Evolutionary conservation across 2,797 vertebrate genomes (phyloP).

Genomic region (Pitangus sulphuratus): DNA sequence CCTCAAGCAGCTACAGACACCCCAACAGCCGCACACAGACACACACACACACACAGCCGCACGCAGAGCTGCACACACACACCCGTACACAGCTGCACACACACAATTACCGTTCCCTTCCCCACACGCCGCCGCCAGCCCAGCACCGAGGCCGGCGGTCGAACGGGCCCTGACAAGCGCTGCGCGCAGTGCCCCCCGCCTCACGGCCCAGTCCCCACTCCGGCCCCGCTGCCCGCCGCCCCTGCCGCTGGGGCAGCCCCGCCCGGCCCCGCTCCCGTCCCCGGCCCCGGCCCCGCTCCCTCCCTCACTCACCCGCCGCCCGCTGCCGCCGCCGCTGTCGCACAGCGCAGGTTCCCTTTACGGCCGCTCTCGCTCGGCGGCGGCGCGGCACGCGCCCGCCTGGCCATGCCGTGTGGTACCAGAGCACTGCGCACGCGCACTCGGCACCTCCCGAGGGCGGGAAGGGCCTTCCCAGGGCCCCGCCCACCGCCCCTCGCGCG

Average conservation of each 20-base stretch:
- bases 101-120: too few species aligned
- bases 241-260: background rate
- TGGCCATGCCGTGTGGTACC: background rate
- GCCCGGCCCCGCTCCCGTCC: too few species aligned
- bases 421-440: rapidly evolving
- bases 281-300: too few species aligned
- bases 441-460: rapidly evolving
- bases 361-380: background rate
- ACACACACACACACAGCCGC: too few species aligned
- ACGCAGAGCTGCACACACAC: too few species aligned
- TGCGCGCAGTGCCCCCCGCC: too few species aligned
- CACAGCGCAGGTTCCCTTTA: background rate
- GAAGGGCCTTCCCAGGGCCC: rapidly evolving
- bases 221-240: too few species aligned
- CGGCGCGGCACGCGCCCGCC: rapidly evolving
- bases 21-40: background rate
- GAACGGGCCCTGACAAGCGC: too few species aligned
- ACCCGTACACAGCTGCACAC: too few species aligned
- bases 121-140: too few species aligned
- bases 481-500: rapidly evolving
- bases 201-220: background rate
- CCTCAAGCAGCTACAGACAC: background rate
- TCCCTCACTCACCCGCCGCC: background rate
- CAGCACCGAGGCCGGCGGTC: too few species aligned
- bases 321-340: background rate